A percentile compares a stretch with the other conserved stretches of the same genome.
Conservation (phyloP, 2,888 invertebrate genomes). For the Bombyx huttoni region DNA sequence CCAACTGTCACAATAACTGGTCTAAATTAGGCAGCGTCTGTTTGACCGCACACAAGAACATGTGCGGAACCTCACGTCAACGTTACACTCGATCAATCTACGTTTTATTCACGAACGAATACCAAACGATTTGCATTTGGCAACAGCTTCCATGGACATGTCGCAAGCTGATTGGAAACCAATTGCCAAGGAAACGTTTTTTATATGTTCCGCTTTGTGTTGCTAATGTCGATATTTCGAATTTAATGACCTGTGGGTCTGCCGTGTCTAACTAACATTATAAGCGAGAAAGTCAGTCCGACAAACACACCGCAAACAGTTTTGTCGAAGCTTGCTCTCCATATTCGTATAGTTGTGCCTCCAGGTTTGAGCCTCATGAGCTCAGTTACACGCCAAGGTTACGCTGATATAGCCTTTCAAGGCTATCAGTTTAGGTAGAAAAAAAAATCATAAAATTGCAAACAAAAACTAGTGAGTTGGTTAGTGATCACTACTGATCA, state of each 20-base stretch:
- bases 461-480: too few relatives aligned
- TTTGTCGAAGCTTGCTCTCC: too few relatives aligned
- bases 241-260: conserved; percentile 2
- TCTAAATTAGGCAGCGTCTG: too few relatives aligned
- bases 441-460: too few relatives aligned
- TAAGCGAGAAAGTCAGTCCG: not conserved
- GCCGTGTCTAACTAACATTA: not conserved
- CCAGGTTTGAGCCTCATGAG: too few relatives aligned
- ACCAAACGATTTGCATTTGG: conserved; percentile 18
- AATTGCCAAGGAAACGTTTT: conserved; percentile 23
- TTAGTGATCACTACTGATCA: too few relatives aligned
- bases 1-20: too few relatives aligned
- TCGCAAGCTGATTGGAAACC: conserved; percentile 27
- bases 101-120: not conserved
- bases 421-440: too few relatives aligned
- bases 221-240: conserved; percentile 1
- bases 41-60: not conserved
- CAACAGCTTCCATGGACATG: conserved; percentile 15
- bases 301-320: not conserved
- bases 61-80: not conserved
- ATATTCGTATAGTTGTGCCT: too few relatives aligned
- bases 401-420: too few relatives aligned
- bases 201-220: conserved; percentile 15
- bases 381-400: too few relatives aligned
- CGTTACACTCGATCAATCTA: not conserved